Base-by-base conservation (phyloP, 1,140 invertebrate species). In the Cydia amplana region DNA sequence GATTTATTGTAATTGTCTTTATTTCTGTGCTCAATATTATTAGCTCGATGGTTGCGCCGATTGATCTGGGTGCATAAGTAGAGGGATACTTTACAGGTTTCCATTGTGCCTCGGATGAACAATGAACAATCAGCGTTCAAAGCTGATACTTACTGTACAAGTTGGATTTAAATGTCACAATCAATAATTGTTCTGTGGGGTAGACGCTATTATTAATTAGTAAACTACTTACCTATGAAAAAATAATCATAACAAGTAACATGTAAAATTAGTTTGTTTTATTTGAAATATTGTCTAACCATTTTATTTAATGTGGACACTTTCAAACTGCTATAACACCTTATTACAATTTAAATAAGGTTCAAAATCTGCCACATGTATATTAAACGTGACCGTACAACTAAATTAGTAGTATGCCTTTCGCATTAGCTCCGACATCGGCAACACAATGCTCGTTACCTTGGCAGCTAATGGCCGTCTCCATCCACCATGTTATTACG, bases 401-500 rank as follows among this genome's bases (percentile, higher is more conserved):
- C 65, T 70, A 70, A 70, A 70, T 49, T 51, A 55, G 72, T 70
- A 70, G 36, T 70, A 40, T 70, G 79, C 76, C 78, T 78, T 82
- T 79, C 77, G 55, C 67, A 72, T 74, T 10, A 63, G n/a, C 70
- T 60, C 55, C 20, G 9, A 60, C 55, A 60, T 12, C 40, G 63
- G 60, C 67, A 55, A 32, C 25, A 77, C 46, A 77, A 77, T 75
- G 72, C 43, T 73, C 70, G 75, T 79, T 74, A 75, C 78, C 80
- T 82, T 83, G 79, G 64, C 67, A 40, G 65, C 70, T 81, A 85
- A 84, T 78, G 75, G 75, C 74, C 36, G 70, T 74, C 72, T 80
- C 80, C 78, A 70, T 73, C 77, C 73, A 79, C 75, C 75, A 79
- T 82, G 82, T 83, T 83, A 87, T 87, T 85, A 83, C 78, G 55